Evolutionary conservation across 1,140 invertebrate species (phyloP).

Genomic region (Euwallacea fornicatus): DNA sequence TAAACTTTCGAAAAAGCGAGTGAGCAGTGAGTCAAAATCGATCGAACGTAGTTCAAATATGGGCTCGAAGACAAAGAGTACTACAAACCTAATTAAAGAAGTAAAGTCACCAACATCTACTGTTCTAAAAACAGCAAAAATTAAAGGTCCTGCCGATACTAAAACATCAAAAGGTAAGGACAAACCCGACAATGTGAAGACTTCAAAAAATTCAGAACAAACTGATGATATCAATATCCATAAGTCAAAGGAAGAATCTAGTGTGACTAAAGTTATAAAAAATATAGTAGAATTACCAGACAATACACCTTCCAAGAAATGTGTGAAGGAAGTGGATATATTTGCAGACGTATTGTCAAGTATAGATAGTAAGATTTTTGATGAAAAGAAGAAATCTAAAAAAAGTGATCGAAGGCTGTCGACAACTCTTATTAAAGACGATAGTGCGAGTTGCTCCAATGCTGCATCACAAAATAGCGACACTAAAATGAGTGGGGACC

Average conservation of each 20-base stretch:
- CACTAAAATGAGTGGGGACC: no score
- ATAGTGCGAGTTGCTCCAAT: no score
- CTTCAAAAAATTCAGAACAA: no score
- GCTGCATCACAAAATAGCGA: no score
- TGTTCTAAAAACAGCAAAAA: no score
- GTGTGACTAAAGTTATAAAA: not conserved
- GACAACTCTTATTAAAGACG: conserved; percentile 5
- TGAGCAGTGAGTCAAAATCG: not conserved
- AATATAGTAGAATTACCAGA: not conserved
- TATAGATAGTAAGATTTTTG: conserved; percentile 45
- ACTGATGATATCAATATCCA: no score
- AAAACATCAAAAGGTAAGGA: no score
- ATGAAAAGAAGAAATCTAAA: conserved; percentile 34
- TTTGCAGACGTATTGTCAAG: conserved; percentile 44
- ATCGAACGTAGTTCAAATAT: not conserved
- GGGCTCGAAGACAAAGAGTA: conserved; percentile 3
- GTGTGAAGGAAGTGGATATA: conserved; percentile 42
- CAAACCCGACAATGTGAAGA: no score
- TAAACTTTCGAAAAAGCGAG: not conserved
- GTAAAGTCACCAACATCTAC: conserved; percentile 3
- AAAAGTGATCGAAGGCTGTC: conserved; percentile 32
- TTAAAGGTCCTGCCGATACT: no score
- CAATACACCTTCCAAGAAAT: conserved; percentile 27
- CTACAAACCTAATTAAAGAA: conserved; percentile 11
- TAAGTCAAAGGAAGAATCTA: not conserved